Conservation (phyloP, 2,888 invertebrate genomes). For the Volucella inanis region DNA sequence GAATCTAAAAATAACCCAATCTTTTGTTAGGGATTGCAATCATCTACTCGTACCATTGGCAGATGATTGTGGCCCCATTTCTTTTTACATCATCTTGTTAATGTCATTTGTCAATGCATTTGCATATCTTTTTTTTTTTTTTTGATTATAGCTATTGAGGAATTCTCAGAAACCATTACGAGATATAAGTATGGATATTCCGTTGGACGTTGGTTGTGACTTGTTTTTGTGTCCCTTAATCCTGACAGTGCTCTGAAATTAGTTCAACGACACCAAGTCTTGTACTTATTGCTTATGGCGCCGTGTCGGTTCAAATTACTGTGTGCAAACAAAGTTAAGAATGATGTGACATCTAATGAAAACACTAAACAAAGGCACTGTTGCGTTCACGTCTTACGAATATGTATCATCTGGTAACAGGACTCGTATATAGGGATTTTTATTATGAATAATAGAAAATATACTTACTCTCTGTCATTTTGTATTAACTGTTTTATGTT, state of each 20-base stretch:
- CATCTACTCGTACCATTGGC: neutral
- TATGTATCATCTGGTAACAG: neutral
- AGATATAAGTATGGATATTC: neutral
- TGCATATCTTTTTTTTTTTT: neutral
- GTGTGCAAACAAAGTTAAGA: neutral
- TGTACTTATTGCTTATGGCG: neutral
- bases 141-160: neutral
- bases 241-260: neutral
- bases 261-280: neutral
- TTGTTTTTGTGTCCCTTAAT: conserved; percentile 20
- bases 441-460: conserved; percentile 3
- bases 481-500: conserved; percentile 4
- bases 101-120: neutral
- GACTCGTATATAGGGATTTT: neutral
- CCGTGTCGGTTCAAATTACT: conserved; percentile 25
- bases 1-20: conserved; percentile 44
- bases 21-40: neutral
- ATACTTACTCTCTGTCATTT: conserved; percentile 15
- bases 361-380: neutral
- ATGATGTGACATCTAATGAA: conserved; percentile 1
- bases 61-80: conserved; percentile 14
- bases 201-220: neutral
- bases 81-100: neutral
- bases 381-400: neutral
- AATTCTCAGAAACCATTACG: conserved; percentile 5